Base-by-base conservation (phyloP, 2,888 invertebrate genomes). In the Lasioglossum zephyrum region DNA sequence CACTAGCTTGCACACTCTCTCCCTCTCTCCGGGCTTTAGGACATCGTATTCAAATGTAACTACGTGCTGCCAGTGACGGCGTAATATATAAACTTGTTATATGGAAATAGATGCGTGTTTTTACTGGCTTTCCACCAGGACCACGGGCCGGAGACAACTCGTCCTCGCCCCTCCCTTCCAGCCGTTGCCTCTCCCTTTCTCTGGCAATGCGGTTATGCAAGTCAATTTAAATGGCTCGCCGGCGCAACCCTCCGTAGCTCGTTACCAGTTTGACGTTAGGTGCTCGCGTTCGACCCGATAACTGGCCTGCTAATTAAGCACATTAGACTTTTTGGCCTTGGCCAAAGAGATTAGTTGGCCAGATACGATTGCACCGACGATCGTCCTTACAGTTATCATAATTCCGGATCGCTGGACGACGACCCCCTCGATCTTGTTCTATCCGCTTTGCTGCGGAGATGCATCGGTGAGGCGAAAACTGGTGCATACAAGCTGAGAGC, bases 81-180 rank as follows among this genome's bases (percentile, higher is more conserved):
- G 93, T 94, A 93, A 95, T 94, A 94, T 94, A 94, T 95, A 94
- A 95, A 94, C 94, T 93, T 95, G 94, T 94, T 94, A 94, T 94
- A 94, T 95, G 95, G 94, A 95, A 95, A 95, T 95, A 92, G 94
- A 95, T 94, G 94, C 94, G 92, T 94, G 95, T 95, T 95, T 95
- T 95, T 94, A 94, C 93, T 89, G 92, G 93, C 92, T 92, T 92
- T 92, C 92, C 92, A 89, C 89, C 91, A 89, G 90, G 88, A 88
- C 89, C 91, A 82, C 84, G 89, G 86, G 78, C 83, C 66, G 84
- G 87, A 74, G 81, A 70, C 75, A 66, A 49, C 60, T 69, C 49
- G 44, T 57, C 4, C 57, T 22, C 16, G 26, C 69, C 47, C 53
- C 8, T 44, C 73, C 31, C 26, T 22, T 22, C n/a, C 22, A 4